phyloP scores from a whole-genome alignment of 1,140 invertebrate species.

The Heliconius congener region DNA sequence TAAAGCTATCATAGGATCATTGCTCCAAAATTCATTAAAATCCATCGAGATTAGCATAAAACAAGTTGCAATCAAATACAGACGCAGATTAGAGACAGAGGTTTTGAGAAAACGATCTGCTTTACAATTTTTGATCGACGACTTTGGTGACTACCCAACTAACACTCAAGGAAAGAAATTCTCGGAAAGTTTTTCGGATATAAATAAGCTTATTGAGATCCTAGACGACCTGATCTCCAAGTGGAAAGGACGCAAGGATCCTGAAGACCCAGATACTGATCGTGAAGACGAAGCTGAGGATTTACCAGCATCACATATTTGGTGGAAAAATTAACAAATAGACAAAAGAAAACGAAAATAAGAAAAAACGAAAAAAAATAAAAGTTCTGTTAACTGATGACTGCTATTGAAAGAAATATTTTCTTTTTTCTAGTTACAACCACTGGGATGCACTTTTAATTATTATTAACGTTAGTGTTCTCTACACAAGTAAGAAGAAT shows the following conservation, averaged over 20 bases:
- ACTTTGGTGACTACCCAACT: constrained; percentile 8
- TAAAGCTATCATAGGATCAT: background rate
- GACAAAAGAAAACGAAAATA: background rate
- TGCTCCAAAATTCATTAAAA: background rate
- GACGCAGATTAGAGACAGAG: background rate
- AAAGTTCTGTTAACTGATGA: background rate
- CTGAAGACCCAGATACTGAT: background rate
- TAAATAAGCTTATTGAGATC: background rate
- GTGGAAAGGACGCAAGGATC: constrained; percentile 1
- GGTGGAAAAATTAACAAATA: background rate
- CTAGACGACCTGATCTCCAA: constrained; percentile 1
- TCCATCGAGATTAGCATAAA: background rate
- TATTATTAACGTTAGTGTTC: no score
- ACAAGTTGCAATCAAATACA: background rate
- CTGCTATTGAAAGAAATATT: background rate
- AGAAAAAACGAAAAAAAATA: background rate
- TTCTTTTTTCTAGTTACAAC: no score
- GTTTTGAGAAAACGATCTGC: background rate
- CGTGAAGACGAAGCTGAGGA: background rate
- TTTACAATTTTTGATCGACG: background rate
- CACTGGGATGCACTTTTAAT: no score
- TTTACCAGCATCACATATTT: background rate
- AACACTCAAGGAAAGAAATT: background rate
- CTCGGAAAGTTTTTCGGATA: background rate
- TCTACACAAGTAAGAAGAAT: no score